phyloP scores from a whole-genome alignment of 2,888 invertebrate genomes.

The Ormyrus pomaceus region DNA sequence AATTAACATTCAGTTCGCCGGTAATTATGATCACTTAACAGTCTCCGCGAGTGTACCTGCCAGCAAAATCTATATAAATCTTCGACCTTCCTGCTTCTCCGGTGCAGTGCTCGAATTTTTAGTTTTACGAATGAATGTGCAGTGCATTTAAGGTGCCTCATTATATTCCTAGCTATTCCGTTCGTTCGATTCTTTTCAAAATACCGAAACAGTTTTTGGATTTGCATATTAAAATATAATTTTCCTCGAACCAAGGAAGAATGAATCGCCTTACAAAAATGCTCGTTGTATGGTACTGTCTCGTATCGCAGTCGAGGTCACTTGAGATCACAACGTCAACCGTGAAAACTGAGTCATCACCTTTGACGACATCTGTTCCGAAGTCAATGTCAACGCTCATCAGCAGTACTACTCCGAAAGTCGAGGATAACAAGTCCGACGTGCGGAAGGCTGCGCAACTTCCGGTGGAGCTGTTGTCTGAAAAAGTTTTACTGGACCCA shows the following conservation, averaged over 20 bases:
- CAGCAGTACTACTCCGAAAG: not conserved
- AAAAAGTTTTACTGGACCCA: constrained; percentile 61
- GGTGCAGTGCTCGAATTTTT: constrained; percentile 15
- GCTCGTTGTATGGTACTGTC: constrained; percentile 9
- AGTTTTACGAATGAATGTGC: not conserved
- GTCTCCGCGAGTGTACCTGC: not conserved
- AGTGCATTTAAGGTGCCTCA: constrained; percentile 4
- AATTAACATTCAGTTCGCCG: constrained; percentile 27
- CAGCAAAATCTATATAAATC: constrained; percentile 42
- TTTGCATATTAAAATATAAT: not conserved
- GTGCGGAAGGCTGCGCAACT: constrained; percentile 29
- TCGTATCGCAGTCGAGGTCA: constrained; percentile 19
- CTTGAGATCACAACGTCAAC: not conserved
- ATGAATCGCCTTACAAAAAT: constrained; percentile 15
- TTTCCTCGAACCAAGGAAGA: not conserved
- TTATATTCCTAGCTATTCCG: not conserved
- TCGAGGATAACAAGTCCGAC: constrained; percentile 26
- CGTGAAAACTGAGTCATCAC: not conserved
- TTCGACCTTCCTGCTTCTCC: constrained; percentile 30
- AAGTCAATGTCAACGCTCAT: not conserved
- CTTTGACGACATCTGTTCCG: not conserved
- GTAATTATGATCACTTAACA: constrained; percentile 39
- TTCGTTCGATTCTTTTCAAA: not conserved
- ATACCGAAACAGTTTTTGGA: too few species aligned
- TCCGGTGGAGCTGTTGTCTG: constrained; percentile 60